Conservation (phyloP, 2,113 vertebrate species). For the Pluvianellus socialis region DNA sequence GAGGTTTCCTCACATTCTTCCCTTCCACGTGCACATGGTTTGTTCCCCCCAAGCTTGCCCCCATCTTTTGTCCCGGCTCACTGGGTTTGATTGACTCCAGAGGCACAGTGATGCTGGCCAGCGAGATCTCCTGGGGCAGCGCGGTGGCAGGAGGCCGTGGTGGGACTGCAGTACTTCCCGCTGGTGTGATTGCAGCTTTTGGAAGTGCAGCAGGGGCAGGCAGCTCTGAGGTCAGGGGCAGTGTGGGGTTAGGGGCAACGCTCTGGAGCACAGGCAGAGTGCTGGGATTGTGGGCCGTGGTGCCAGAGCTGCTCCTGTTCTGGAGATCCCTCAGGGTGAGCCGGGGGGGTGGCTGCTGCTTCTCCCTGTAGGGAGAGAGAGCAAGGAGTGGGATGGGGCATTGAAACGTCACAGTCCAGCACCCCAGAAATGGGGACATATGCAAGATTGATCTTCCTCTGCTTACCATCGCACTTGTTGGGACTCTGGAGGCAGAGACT, state of each 20-base stretch:
- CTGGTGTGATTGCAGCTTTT: background rate
- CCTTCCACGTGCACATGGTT: background rate
- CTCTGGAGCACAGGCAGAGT: conserved; percentile 16
- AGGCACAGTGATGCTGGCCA: conserved; percentile 87
- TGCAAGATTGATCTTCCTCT: accelerated
- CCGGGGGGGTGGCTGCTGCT: conserved; percentile 83
- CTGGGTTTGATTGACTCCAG: conserved; percentile 97
- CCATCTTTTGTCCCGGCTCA: conserved; percentile 64
- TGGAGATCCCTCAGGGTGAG: conserved; percentile 91
- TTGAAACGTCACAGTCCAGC: background rate
- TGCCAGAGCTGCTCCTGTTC: conserved; percentile 75
- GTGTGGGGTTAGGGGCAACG: conserved; percentile 57
- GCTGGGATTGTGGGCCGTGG: background rate
- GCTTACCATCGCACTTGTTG: conserved; percentile 94
- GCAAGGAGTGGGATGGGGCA: background rate
- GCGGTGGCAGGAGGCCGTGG: conserved; percentile 19
- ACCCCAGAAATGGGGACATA: background rate
- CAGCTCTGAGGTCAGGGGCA: conserved; percentile 51
- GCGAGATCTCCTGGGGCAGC: conserved; percentile 76
- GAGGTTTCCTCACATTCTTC: background rate
- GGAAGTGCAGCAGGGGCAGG: background rate
- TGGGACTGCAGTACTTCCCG: conserved; percentile 11
- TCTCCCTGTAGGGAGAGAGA: conserved; percentile 80
- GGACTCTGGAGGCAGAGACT: conserved; percentile 90
- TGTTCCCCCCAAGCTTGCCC: background rate